A percentile compares a stretch with the other conserved stretches of the same genome.
phyloP scores from a whole-genome alignment of 2,113 vertebrate genomes.

The Eudyptes chrysolophus region DNA sequence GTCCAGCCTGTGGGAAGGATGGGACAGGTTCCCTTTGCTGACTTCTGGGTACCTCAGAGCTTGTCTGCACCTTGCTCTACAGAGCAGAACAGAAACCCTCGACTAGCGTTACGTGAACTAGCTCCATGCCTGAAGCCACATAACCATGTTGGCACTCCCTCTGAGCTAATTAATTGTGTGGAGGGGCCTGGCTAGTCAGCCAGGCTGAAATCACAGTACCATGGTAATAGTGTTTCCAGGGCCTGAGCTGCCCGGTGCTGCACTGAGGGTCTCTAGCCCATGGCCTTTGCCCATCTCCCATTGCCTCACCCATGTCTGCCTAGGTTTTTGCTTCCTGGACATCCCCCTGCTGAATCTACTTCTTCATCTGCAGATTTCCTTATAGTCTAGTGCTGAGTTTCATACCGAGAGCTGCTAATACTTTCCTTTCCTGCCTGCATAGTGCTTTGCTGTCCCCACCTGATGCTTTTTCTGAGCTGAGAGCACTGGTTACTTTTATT shows the following conservation, averaged over 20 bases:
- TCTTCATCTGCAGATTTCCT: not conserved
- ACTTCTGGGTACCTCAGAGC: not conserved
- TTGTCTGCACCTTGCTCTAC: not conserved
- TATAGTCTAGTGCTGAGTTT: not conserved
- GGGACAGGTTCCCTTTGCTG: not conserved
- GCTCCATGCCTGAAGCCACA: not conserved
- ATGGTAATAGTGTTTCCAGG: not conserved
- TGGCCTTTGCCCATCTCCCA: not conserved
- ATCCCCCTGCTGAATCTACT: not conserved
- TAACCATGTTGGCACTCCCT: not conserved
- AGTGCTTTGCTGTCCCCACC: not conserved
- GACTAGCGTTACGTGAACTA: not conserved
- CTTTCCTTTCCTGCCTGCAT: not conserved
- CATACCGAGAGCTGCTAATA: not conserved
- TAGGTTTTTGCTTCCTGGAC: not conserved
- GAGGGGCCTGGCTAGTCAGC: not conserved
- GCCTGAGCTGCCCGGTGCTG: not conserved
- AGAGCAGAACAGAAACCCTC: not conserved
- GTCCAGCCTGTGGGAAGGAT: not conserved
- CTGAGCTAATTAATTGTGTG: not conserved
- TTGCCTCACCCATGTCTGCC: not conserved
- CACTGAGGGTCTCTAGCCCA: not conserved
- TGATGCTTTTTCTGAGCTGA: not conserved
- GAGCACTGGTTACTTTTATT: not conserved
- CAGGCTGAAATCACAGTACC: accelerated